Evolutionary conservation across 2,888 invertebrate genomes (phyloP).

Genomic region (Alitta virens): DNA sequence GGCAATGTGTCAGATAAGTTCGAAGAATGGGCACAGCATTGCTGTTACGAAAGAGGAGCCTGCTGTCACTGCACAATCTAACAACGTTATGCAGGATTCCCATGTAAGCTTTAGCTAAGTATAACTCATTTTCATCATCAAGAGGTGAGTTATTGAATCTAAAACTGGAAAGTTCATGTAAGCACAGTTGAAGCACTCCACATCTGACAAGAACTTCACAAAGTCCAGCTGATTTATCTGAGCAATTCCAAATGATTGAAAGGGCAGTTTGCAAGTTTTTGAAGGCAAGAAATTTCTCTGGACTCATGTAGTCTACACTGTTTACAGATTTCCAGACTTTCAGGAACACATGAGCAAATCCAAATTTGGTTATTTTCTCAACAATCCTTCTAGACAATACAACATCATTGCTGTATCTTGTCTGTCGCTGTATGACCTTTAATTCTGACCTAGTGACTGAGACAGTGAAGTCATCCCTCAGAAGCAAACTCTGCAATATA

Average conservation of each 20-base stretch:
- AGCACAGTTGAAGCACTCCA: conserved; percentile 24
- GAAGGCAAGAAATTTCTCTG: conserved; percentile 27
- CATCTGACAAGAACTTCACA: conserved; percentile 36
- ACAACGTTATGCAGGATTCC: conserved; percentile 50
- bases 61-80: conserved; percentile 40
- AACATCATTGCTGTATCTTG: conserved; percentile 28
- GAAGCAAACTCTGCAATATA: conserved; percentile 23
- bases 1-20: conserved; percentile 22
- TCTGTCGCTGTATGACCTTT: conserved; percentile 30
- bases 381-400: conserved; percentile 27
- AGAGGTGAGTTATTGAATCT: conserved; percentile 18
- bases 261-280: conserved; percentile 35
- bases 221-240: conserved; percentile 37
- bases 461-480: conserved; percentile 19
- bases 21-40: conserved; percentile 34
- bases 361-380: conserved; percentile 29
- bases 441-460: conserved; percentile 19
- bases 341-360: conserved; percentile 31
- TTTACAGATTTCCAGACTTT: conserved; percentile 27
- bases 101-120: conserved; percentile 43
- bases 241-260: conserved; percentile 44
- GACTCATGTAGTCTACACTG: conserved; percentile 21
- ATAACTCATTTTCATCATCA: conserved; percentile 30
- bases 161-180: conserved; percentile 23
- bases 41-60: conserved; percentile 32